Conservation (phyloP, 2,888 invertebrate genomes). For the Odontomyia ornata region DNA sequence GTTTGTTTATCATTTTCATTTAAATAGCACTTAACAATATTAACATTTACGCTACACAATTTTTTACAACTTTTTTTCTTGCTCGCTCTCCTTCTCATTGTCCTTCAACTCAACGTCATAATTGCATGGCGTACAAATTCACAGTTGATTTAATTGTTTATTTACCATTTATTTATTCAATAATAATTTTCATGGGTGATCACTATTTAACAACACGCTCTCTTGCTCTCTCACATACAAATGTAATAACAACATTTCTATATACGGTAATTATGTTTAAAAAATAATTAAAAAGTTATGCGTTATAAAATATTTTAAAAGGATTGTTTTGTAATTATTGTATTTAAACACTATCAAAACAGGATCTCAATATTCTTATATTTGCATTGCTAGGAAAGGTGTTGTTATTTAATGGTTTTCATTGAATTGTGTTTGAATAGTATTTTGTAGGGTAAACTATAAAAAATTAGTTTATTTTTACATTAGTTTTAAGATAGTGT, state of each 20-base stretch:
- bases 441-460: constrained; percentile 22
- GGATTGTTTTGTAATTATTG: no score
- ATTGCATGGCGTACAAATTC: constrained; percentile 23
- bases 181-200: background rate
- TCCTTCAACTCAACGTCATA: no score
- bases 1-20: constrained; percentile 4
- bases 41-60: background rate
- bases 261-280: background rate
- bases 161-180: constrained; percentile 10
- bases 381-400: no score
- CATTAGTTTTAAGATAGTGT: background rate
- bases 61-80: background rate
- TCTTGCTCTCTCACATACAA: constrained; percentile 23
- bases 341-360: no score
- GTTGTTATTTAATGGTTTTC: no score
- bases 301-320: background rate
- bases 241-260: constrained; percentile 17
- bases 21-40: constrained; percentile 36
- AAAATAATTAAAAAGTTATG: background rate
- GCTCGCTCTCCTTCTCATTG: background rate
- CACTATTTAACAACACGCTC: constrained; percentile 17
- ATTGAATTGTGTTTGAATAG: background rate
- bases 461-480: constrained; percentile 36
- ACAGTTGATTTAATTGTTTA: constrained; percentile 9
- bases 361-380: no score